These are phyloP conservation scores for Epirrhoe alternata DNA, from an alignment of 2,888 invertebrate species.

Conservation along the genomic window DNA sequence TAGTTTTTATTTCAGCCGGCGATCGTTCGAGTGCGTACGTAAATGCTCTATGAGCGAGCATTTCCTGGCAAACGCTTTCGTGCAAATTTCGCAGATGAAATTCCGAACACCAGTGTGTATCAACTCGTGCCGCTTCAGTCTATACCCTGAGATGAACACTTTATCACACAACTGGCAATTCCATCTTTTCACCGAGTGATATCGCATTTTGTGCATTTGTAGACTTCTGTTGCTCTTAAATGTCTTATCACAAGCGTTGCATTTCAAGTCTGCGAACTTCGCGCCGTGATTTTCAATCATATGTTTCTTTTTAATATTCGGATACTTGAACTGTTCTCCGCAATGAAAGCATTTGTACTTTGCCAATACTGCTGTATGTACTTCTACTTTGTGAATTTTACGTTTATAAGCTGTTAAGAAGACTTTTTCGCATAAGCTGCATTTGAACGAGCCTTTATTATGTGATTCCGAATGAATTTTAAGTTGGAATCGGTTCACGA, in stretches of 20 bases:
- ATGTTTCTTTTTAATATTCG: slow-evolving; percentile 37
- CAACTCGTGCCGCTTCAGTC: slow-evolving; percentile 59
- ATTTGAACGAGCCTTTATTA: slow-evolving; percentile 30
- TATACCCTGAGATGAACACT: slow-evolving; percentile 57
- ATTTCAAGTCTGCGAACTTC: slow-evolving; percentile 28
- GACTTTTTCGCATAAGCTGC: slow-evolving; percentile 28
- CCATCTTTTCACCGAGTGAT: slow-evolving; percentile 35
- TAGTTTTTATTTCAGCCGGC: slow-evolving; percentile 63
- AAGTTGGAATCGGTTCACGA: slow-evolving; percentile 57
- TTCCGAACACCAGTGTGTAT: slow-evolving; percentile 62
- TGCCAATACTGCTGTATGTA: slow-evolving; percentile 7
- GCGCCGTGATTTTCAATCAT: slow-evolving; percentile 31
- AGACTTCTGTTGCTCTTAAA: slow-evolving; percentile 29
- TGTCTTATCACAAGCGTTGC: slow-evolving; percentile 31
- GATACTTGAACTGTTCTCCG: slow-evolving; percentile 51
- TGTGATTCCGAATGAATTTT: slow-evolving; percentile 61
- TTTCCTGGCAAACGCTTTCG: slow-evolving; percentile 53
- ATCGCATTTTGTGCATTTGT: slow-evolving; percentile 27
- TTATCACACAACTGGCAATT: slow-evolving; percentile 73
- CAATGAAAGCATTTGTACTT: slow-evolving; percentile 50
- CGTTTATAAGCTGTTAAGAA: slow-evolving; percentile 13
- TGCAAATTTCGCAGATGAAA: slow-evolving; percentile 65
- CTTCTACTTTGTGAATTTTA: slow-evolving; percentile 12
- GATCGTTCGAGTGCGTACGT: slow-evolving; percentile 46
- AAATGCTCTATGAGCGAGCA: slow-evolving; percentile 17